Conservation (phyloP, 1,140 invertebrate species). For the Trichomalopsis sarcophagae region DNA sequence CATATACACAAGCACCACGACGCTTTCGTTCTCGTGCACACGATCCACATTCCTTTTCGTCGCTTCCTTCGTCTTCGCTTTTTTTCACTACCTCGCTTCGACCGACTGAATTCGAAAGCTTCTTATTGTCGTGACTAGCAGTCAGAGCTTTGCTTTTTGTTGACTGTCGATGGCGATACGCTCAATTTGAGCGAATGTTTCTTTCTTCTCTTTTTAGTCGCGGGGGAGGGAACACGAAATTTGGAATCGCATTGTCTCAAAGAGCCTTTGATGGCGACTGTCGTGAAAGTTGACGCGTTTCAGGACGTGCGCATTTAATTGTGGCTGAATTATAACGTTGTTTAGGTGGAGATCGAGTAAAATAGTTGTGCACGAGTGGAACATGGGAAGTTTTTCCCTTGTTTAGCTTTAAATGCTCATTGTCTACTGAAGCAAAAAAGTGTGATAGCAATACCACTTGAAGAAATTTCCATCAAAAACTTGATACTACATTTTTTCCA, state of each 20-base stretch:
- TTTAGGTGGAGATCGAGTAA: background rate
- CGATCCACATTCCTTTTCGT: background rate
- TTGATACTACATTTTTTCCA: too few relatives aligned
- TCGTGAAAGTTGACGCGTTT: too few relatives aligned
- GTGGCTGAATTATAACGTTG: background rate
- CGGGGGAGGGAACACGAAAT: background rate
- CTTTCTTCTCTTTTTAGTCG: too few relatives aligned
- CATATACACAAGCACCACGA: background rate
- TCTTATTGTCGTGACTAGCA: background rate
- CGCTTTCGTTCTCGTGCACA: conserved; percentile 3
- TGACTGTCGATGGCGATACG: background rate
- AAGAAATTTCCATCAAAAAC: too few relatives aligned
- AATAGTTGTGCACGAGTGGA: background rate
- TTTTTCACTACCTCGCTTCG: background rate
- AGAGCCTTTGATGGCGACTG: background rate
- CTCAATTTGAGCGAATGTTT: too few relatives aligned
- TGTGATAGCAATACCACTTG: too few relatives aligned
- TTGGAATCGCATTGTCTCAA: background rate
- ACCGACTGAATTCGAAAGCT: background rate
- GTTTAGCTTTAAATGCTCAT: background rate
- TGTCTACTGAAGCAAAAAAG: background rate
- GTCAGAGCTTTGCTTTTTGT: background rate
- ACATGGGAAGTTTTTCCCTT: background rate
- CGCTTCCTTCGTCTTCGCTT: background rate
- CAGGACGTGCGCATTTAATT: background rate